Evolutionary conservation across 2,888 invertebrate species (phyloP).

Genomic region (Heterodera filipjevi): DNA sequence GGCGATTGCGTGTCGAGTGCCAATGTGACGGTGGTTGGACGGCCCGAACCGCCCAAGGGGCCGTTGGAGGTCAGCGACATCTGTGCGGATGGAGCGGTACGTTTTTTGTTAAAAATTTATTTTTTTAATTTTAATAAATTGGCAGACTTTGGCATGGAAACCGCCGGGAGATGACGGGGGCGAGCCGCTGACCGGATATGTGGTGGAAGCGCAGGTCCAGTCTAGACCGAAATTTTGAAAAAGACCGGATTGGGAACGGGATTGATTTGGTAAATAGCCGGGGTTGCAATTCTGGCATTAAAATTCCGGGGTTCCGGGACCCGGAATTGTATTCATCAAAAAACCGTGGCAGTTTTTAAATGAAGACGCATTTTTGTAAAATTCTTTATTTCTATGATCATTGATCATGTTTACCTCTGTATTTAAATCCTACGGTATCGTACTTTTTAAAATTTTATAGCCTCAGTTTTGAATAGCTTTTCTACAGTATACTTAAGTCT

Average conservation of each 20-base stretch:
- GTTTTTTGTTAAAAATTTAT: neutral
- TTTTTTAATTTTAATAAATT: neutral
- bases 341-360: no score
- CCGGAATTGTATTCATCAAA: neutral
- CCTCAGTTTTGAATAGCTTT: no score
- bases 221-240: no score
- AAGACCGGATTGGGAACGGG: no score
- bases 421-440: no score
- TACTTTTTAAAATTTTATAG: no score
- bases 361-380: no score
- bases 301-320: constrained; percentile 63
- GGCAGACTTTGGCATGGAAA: constrained; percentile 85
- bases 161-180: constrained; percentile 88
- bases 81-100: constrained; percentile 18
- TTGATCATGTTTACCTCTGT: no score
- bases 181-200: constrained; percentile 87
- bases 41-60: constrained; percentile 87
- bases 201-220: constrained; percentile 87
- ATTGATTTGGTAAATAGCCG: no score
- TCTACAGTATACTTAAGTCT: no score
- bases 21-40: constrained; percentile 81
- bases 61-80: constrained; percentile 83
- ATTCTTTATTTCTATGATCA: no score
- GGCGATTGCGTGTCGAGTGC: constrained; percentile 89
- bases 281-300: no score